Evolutionary conservation across 2,888 invertebrate genomes (phyloP), one percentile per base, ranked within the genome.

Genomic region (Catocala nupta): DNA sequence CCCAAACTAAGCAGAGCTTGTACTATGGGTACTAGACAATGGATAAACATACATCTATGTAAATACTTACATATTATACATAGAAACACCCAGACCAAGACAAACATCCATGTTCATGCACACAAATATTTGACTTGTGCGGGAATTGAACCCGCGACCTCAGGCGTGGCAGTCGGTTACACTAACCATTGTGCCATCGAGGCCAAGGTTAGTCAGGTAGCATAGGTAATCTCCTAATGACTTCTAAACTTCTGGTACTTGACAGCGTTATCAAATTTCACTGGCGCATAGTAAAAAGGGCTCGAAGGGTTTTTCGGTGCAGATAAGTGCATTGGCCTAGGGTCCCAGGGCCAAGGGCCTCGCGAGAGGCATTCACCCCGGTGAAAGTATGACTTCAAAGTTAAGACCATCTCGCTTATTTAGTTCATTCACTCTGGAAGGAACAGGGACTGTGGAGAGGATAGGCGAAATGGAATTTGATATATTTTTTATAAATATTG

Each of bases 341-440:
- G 54, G 50, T 56, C 79, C 25, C 63, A 81, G 84, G 85, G 86
- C 83, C 86, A 85, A 86, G 84, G 88, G 85, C 89, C 87, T 82
- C 65, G 42, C 58, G 54, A 64, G 85, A 90, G 90, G 80, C 90
- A 84, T 88, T 90, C 81, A 91, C 90, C 93, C 77, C 90, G 91
- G 92, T 90, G 92, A 93, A 92, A 93, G 92, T 92, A 88, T 84
- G 86, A 81, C 82, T 83, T 86, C 75, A 78, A 85, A 50, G 58
- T 63, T 63, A 50, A 63, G 78, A 85, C 79, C 90, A 90, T 91
- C 91, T 90, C 85, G 84, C 88, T 88, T 88, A 91, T 92, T 90
- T 92, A 83, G 92, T 92, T 92, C 92, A 87, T 92, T 92, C 91
- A 92, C 92, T 84, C 85, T 78, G 85, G 80, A 81, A 70, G 43